Evolutionary conservation across 2,888 invertebrate species (phyloP).

Genomic region (Macrophya annulata): DNA sequence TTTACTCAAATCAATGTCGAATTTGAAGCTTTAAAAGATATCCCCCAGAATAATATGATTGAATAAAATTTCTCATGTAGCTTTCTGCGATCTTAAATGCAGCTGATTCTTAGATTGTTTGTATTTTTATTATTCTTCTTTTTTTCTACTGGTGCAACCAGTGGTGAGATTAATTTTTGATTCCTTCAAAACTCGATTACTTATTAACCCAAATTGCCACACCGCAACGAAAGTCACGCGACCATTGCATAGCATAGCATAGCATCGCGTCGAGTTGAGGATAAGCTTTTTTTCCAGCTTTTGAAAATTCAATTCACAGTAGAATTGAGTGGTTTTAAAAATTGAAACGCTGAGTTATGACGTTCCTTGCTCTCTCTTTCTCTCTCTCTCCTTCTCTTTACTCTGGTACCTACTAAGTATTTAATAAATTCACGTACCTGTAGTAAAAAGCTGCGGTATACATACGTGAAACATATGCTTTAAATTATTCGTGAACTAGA

Average conservation of each 20-base stretch:
- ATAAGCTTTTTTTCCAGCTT: neutral
- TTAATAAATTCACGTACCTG: slow-evolving; percentile 29
- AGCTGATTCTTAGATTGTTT: neutral
- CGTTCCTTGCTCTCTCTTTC: neutral
- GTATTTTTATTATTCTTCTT: neutral
- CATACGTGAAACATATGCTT: neutral
- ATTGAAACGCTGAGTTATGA: slow-evolving; percentile 26
- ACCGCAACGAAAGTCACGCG: neutral
- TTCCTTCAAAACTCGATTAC: neutral
- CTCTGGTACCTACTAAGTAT: neutral
- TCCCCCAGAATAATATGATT: neutral
- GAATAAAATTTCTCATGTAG: neutral
- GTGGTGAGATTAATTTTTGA: slow-evolving; percentile 8
- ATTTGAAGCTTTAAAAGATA: neutral
- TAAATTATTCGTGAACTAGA: neutral
- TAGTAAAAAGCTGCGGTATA: neutral
- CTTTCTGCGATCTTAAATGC: neutral
- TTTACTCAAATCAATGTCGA: neutral
- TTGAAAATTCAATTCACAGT: slow-evolving; percentile 33
- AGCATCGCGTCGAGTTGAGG: neutral
- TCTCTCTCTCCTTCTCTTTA: no score
- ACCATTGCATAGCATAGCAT: neutral
- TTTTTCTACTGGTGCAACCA: neutral
- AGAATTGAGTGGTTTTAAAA: slow-evolving; percentile 48
- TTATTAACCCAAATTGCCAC: slow-evolving; percentile 12